Conservation (phyloP, 2,888 invertebrate species). For the Metallyticus violacea region DNA sequence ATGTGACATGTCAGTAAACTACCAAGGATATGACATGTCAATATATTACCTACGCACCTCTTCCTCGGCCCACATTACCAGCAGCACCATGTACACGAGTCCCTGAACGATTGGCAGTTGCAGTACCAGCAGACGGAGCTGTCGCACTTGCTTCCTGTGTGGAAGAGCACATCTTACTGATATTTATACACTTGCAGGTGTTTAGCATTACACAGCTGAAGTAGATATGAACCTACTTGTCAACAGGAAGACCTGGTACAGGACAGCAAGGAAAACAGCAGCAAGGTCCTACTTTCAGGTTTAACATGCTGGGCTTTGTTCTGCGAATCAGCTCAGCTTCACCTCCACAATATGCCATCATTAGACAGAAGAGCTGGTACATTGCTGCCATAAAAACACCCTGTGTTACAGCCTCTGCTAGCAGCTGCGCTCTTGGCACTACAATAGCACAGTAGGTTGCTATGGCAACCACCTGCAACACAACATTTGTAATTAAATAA, state of each 20-base stretch:
- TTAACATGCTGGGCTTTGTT: constrained; percentile 56
- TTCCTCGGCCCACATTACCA: constrained; percentile 63
- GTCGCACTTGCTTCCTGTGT: constrained; percentile 54
- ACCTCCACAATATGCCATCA: constrained; percentile 64
- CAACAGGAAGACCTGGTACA: constrained; percentile 56
- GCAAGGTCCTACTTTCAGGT: constrained; percentile 64
- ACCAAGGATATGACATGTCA: no score
- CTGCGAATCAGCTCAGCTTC: constrained; percentile 57
- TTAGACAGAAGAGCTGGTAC: constrained; percentile 66
- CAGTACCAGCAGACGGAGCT: constrained; percentile 59
- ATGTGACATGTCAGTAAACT: no score
- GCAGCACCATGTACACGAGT: constrained; percentile 56
- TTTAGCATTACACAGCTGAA: neutral
- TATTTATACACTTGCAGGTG: neutral
- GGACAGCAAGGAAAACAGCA: constrained; percentile 71
- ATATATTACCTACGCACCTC: no score
- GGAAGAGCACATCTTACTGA: neutral
- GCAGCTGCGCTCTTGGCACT: constrained; percentile 61
- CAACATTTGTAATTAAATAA: neutral
- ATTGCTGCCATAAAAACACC: constrained; percentile 65
- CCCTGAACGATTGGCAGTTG: constrained; percentile 69
- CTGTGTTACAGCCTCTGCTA: constrained; percentile 67
- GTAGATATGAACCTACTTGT: constrained; percentile 48
- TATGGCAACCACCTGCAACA: constrained; percentile 56
- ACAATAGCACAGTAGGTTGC: constrained; percentile 57